Conservation (phyloP, 2,797 vertebrate genomes). For the Selene dorsalis region DNA sequence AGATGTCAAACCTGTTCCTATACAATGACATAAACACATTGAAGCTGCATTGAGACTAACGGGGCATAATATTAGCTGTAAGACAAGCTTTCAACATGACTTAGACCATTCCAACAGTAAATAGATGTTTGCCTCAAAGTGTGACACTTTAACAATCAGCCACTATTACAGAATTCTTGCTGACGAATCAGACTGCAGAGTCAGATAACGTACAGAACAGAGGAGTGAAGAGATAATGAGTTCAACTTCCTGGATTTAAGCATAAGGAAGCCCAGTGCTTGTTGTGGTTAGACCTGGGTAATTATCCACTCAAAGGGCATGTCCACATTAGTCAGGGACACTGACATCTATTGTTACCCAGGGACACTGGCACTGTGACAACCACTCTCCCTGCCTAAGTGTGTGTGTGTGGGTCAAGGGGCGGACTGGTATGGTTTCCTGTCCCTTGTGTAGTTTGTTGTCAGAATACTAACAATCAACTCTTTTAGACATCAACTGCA, state of each 20-base stretch:
- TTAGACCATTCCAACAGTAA: no score
- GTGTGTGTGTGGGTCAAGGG: constrained; percentile 23
- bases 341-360: constrained; percentile 70
- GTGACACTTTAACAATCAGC: constrained; percentile 6
- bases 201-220: not conserved
- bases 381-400: constrained; percentile 36
- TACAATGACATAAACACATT: not conserved
- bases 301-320: constrained; percentile 51
- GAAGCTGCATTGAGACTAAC: not conserved
- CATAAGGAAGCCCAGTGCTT: constrained; percentile 40
- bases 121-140: no score
- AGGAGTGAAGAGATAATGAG: constrained; percentile 18
- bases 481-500: constrained; percentile 18
- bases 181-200: constrained; percentile 26
- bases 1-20: not conserved
- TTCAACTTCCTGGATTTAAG: constrained; percentile 54
- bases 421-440: constrained; percentile 41
- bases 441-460: constrained; percentile 31
- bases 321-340: constrained; percentile 57
- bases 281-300: constrained; percentile 37
- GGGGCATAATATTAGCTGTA: not conserved
- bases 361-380: constrained; percentile 48
- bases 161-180: constrained; percentile 12
- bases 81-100: not conserved
- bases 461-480: constrained; percentile 55